These are phyloP conservation scores for Nanorana parkeri DNA, from an alignment of 2,113 vertebrate genomes.

Conservation along the genomic window DNA sequence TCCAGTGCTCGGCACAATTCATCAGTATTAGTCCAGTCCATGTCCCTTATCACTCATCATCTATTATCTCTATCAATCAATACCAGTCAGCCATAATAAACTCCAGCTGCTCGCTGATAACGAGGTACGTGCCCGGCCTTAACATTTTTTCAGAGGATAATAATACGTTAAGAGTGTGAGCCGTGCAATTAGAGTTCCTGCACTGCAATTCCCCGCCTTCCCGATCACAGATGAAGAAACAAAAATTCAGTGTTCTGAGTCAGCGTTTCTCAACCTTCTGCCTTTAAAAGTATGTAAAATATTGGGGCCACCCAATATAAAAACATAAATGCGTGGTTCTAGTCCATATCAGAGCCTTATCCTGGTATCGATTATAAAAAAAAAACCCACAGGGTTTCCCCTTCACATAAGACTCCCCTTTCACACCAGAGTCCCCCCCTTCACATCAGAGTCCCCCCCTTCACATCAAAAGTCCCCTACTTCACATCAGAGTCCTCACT, in stretches of 20 bases:
- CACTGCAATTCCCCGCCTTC: background rate
- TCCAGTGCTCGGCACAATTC: background rate
- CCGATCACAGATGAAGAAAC: background rate
- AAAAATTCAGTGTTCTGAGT: background rate
- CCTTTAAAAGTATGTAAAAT: too few relatives aligned
- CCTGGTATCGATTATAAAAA: too few relatives aligned
- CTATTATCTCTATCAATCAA: constrained; percentile 21
- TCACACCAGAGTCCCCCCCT: too few relatives aligned
- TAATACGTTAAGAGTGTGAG: background rate
- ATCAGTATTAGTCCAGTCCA: constrained; percentile 13
- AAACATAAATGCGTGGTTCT: too few relatives aligned
- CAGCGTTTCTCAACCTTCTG: too few relatives aligned
- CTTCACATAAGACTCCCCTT: too few relatives aligned
- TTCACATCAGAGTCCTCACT: too few relatives aligned
- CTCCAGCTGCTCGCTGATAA: constrained; percentile 16
- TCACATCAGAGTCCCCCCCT: too few relatives aligned
- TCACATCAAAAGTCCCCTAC: too few relatives aligned
- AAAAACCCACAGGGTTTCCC: too few relatives aligned
- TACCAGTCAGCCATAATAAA: constrained; percentile 7
- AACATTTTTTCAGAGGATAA: background rate
- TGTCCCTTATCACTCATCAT: constrained; percentile 40
- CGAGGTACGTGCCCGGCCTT: background rate
- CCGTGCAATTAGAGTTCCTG: background rate
- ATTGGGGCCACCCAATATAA: too few relatives aligned
- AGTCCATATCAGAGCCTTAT: too few relatives aligned